Evolutionary conservation across 2,888 invertebrate species (phyloP).

Genomic region (Tipula confusa): DNA sequence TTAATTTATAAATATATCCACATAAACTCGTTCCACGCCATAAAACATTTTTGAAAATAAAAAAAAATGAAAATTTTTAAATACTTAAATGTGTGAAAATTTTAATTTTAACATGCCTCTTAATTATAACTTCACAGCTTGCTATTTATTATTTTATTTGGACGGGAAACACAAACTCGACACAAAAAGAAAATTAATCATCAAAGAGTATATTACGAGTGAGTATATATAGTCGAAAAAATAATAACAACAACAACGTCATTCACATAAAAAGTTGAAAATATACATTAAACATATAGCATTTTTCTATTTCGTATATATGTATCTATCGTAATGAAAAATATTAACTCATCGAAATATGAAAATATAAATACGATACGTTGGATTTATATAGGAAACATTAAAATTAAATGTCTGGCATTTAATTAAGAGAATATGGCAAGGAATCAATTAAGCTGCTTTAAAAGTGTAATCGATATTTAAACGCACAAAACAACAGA

Average conservation of each 20-base stretch:
- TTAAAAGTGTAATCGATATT: background rate
- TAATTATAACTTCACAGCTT: background rate
- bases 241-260: too few relatives aligned
- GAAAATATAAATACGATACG: background rate
- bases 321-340: constrained; percentile 12
- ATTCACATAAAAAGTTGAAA: background rate
- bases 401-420: background rate
- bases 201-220: too few relatives aligned
- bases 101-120: background rate
- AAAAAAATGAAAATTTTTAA: background rate
- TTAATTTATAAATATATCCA: too few relatives aligned
- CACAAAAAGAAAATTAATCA: constrained; percentile 1
- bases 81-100: constrained; percentile 3
- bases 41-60: background rate
- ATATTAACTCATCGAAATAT: background rate
- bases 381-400: background rate
- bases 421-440: background rate
- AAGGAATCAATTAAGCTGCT: background rate
- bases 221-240: too few relatives aligned
- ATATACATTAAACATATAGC: background rate
- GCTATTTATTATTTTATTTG: background rate
- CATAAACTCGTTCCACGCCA: background rate
- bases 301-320: background rate
- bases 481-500: background rate
- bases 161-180: background rate